Evolutionary conservation across 2,888 invertebrate species (phyloP), one percentile per base, ranked within the genome.

Genomic region (Coleophora deauratella): DNA sequence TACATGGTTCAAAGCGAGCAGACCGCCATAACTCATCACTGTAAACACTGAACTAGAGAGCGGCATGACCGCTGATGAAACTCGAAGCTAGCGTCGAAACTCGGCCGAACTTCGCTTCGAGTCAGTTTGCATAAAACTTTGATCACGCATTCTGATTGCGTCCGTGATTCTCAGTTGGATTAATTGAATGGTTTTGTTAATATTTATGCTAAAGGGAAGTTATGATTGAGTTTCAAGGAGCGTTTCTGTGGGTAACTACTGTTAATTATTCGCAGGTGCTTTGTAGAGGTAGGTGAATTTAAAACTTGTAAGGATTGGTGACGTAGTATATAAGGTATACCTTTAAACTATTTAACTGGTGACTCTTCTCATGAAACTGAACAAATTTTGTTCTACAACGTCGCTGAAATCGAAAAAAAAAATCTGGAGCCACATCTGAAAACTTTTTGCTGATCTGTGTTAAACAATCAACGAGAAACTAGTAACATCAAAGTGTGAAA

Each of bases 21-120:
- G 47, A 47, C 43, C 44, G 43, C 45, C 51, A 40, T 50, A 51
- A 60, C 54, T 57, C 65, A 66, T 68, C 65, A 67, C 52, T 37
- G 41, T 37, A 38, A 46, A 50, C 49, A 51, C 51, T 55, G 56
- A 55, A 61, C 63, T 52, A 54, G 59, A 56, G 55, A 55, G 54
- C 47, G 50, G 52, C 31, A 31, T 34, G n/a, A 43, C 41, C 28
- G 15, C 2, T 32, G 33, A 13, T 12, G 32, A 44, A 39, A 30
- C 40, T 28, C 32, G 31, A 13, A 28, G 38, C 40, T 41, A 15
- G 38, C 41, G 37, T 37, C 40, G 38, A 34, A 40, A 42, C 27
- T 35, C 37, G 32, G 41, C 14, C 37, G 12, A 42, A 40, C 41
- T 44, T 45, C 14, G 37, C 41, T 44, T 45, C 14, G 37, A n/a